Evolutionary conservation across 2,113 vertebrate species (phyloP).

Genomic region (Ameiurus melas): DNA sequence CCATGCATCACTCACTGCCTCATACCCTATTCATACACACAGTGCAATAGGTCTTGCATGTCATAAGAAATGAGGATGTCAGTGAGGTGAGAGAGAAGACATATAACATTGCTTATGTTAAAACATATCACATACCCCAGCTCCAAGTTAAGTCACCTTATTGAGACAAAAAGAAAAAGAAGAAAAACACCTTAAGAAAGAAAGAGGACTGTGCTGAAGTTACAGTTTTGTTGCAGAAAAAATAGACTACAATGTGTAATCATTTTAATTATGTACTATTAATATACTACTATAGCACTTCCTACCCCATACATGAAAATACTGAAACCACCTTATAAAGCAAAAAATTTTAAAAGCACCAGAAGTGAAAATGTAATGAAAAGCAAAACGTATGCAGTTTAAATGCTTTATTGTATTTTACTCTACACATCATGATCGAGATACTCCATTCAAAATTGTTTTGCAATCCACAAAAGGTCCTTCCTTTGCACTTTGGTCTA

Average conservation of each 20-base stretch:
- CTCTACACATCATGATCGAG: conserved; percentile 28
- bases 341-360: background rate
- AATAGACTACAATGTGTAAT: background rate
- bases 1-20: conserved; percentile 13
- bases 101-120: conserved; percentile 1
- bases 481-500: background rate
- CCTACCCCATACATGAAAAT: background rate
- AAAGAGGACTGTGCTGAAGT: background rate
- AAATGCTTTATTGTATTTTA: conserved; percentile 45
- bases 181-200: background rate
- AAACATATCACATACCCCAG: conserved; percentile 66
- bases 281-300: background rate
- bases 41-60: conserved; percentile 6
- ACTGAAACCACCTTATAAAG: background rate
- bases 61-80: conserved; percentile 14
- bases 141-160: conserved; percentile 66
- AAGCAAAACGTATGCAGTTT: conserved; percentile 13
- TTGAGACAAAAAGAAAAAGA: conserved; percentile 41
- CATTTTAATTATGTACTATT: background rate
- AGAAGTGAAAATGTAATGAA: background rate
- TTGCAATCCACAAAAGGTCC: background rate
- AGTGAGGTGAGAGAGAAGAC: conserved; percentile 2
- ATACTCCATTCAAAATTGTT: conserved; percentile 4
- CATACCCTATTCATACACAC: conserved; percentile 3
- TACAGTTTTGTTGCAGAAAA: background rate